These are phyloP conservation scores for Emesis furor DNA, from an alignment of 2,888 invertebrate genomes.

Conservation along the genomic window DNA sequence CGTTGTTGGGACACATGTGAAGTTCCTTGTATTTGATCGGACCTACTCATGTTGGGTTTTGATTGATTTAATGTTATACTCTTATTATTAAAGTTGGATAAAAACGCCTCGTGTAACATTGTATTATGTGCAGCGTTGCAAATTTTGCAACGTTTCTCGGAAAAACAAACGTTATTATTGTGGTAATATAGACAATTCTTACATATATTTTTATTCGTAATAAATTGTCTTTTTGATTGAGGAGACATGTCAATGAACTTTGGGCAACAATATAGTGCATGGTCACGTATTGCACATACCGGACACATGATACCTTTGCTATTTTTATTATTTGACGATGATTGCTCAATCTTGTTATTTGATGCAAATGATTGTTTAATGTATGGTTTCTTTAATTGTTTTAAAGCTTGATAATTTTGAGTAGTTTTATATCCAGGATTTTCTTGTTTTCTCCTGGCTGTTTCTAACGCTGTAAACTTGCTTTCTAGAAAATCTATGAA, in stretches of 20 bases:
- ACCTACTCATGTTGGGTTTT: no score
- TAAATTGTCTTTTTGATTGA: slow-evolving; percentile 5
- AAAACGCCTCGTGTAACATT: slow-evolving; percentile 41
- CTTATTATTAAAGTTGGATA: no score
- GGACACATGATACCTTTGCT: neutral
- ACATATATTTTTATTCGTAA: slow-evolving; percentile 43
- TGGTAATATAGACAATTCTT: slow-evolving; percentile 61
- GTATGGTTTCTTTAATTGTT: slow-evolving; percentile 6
- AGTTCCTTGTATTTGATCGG: no score
- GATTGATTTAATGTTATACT: no score
- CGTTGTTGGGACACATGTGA: no score
- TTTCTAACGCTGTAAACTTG: slow-evolving; percentile 28
- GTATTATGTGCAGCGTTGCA: slow-evolving; percentile 47
- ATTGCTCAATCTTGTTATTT: slow-evolving; percentile 4
- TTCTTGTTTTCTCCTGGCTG: slow-evolving; percentile 50
- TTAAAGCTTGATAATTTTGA: slow-evolving; percentile 1
- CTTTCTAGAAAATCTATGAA: slow-evolving; percentile 56
- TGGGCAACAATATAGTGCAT: slow-evolving; percentile 18
- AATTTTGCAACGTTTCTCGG: slow-evolving; percentile 43
- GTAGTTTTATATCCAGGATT: slow-evolving; percentile 1
- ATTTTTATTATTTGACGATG: neutral
- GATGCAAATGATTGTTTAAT: slow-evolving; percentile 6
- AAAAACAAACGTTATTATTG: slow-evolving; percentile 54
- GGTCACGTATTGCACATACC: slow-evolving; percentile 9
- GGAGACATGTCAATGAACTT: slow-evolving; percentile 15